Base-by-base conservation (phyloP, 2,113 vertebrate species). In the Pterophyllum scalare region DNA sequence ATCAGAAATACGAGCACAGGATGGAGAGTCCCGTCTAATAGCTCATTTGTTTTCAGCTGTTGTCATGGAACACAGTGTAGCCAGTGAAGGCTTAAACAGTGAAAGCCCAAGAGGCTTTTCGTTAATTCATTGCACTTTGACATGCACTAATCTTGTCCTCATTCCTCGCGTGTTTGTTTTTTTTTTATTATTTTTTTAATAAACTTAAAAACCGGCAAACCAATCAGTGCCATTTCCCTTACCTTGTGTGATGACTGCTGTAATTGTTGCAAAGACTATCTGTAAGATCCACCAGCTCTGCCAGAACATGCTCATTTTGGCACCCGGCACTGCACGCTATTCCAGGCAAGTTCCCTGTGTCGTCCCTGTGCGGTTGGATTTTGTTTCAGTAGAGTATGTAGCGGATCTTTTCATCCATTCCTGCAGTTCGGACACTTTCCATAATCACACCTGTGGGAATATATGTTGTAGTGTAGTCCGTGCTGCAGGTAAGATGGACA, bases 201-300 rank as follows among this genome's bases (percentile, higher is more conserved):
- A 2, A 22, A 9, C 7, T 35, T 58, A 58, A 15, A 24, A 74
- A 33, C 13, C 24, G 6, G 2, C 46, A 84, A 54, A 58, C 2
- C 15, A 31, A 54, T 59, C 20, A 24, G 17, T 72, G 24, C 2
- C 31, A 58, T 49, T 52, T 67, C 60, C 85, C 94, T 84, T 93
- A 96, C 95, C 94, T 95, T 95, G 95, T 24, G 94, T 77, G 81
- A 90, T 49, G 77, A 92, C 79, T 38, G 92, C 74, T 57, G 91
- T 80, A 24, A 94, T 70, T 67, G 90, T 93, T 75, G 92, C 87
- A 26, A 95, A 83, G 20, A 94, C 75, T 80, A 96, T 85, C 49
- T 88, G 92, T 85, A 93, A 84, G 80, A 93, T 91, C 89, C 86
- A 88, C 93, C 93, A 93, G 80, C 70, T 90, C 77, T 83, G 89